Percentiles rank a stretch among this genome's conserved stretches.
Evolutionary conservation across 2,797 vertebrate species (phyloP).

Genomic region (Chromobotia macracanthus): DNA sequence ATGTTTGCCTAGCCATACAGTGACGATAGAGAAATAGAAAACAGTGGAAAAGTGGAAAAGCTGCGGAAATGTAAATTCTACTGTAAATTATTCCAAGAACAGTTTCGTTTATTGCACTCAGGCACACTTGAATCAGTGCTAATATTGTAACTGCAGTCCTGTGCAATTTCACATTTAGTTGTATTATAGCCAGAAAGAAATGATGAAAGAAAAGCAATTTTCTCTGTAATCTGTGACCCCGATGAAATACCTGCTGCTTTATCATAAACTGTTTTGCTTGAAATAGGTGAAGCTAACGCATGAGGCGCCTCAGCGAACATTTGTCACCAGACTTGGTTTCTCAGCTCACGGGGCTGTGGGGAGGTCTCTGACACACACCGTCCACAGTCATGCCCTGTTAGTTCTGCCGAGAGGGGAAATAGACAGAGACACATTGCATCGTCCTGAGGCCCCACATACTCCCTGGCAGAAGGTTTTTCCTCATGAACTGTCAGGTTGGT

Average conservation of each 20-base stretch:
- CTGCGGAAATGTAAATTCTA: no score
- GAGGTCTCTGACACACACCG: slow-evolving; percentile 46
- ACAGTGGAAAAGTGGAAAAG: no score
- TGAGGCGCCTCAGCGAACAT: slow-evolving; percentile 10
- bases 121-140: background rate
- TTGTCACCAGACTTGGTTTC: slow-evolving; percentile 25
- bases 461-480: slow-evolving; percentile 28
- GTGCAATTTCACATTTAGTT: background rate
- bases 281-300: slow-evolving; percentile 7
- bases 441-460: slow-evolving; percentile 60
- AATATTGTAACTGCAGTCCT: background rate
- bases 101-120: background rate
- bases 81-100: no score
- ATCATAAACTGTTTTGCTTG: slow-evolving; percentile 20
- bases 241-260: slow-evolving; percentile 12
- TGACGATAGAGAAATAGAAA: no score
- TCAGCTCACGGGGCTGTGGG: slow-evolving; percentile 27
- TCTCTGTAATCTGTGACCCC: slow-evolving; percentile 24
- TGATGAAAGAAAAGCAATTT: background rate
- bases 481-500: slow-evolving; percentile 53
- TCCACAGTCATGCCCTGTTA: slow-evolving; percentile 57
- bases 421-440: slow-evolving; percentile 62
- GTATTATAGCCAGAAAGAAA: background rate
- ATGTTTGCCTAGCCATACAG: no score
- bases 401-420: slow-evolving; percentile 55